Percentiles rank a stretch among this genome's conserved stretches.
Conservation (phyloP, 2,113 vertebrate genomes). For the Thamnophis sirtalis region DNA sequence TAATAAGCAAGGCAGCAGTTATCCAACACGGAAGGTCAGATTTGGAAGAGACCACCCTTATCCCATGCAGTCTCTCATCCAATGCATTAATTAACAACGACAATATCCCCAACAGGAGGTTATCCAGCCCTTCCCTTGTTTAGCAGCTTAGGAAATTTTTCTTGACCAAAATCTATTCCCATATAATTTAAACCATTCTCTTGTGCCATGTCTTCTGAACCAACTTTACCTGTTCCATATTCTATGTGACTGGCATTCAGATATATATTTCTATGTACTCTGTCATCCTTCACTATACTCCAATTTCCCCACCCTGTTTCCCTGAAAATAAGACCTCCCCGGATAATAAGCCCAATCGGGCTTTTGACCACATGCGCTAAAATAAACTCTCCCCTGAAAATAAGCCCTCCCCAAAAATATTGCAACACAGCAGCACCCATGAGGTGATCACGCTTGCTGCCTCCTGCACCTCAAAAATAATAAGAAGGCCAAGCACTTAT, state of each 20-base stretch:
- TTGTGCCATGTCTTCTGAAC: background rate
- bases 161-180: background rate
- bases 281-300: background rate
- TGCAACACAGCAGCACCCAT: too few species aligned
- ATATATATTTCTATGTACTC: background rate
- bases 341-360: too few species aligned
- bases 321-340: too few species aligned
- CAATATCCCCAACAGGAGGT: too few species aligned
- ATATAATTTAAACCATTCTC: background rate
- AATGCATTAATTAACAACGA: background rate
- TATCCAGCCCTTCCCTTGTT: background rate
- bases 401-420: too few species aligned
- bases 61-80: background rate
- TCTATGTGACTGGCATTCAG: background rate
- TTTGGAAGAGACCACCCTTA: background rate
- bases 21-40: background rate
- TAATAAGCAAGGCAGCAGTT: background rate
- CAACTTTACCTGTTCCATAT: background rate
- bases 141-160: background rate
- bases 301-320: background rate
- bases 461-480: too few species aligned
- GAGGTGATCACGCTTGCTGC: too few species aligned
- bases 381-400: too few species aligned
- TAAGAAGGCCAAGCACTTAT: too few species aligned
- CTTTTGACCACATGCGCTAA: too few species aligned